phyloP scores from a whole-genome alignment of 2,888 invertebrate species.

The Ectemnius lituratus region DNA sequence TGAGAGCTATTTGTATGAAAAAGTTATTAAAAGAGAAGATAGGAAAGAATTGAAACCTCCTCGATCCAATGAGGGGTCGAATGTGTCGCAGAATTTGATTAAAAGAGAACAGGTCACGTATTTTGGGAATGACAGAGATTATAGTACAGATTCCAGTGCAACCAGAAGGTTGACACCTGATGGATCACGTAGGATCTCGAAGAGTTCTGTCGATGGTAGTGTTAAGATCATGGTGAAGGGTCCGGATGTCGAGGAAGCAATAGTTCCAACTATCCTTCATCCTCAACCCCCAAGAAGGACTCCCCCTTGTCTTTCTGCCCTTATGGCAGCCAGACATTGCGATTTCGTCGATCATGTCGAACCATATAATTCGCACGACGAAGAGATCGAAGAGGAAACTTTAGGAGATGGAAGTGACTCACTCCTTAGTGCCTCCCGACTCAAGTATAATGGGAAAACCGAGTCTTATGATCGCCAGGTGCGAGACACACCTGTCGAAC shows the following conservation, averaged over 20 bases:
- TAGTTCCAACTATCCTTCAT: conserved; percentile 87
- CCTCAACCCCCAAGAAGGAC: conserved; percentile 89
- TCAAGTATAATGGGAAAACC: conserved; percentile 67
- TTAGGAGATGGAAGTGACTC: conserved; percentile 83
- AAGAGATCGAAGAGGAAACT: conserved; percentile 78
- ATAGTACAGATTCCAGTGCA: conserved; percentile 54
- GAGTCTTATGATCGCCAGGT: conserved; percentile 41
- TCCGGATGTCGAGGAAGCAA: conserved; percentile 83
- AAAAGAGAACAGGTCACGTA: conserved; percentile 65
- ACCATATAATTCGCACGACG: conserved; percentile 81
- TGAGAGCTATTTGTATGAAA: conserved; percentile 46
- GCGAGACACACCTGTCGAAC: conserved; percentile 17
- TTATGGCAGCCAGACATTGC: conserved; percentile 70
- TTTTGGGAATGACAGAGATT: conserved; percentile 63
- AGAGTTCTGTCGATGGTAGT: conserved; percentile 77
- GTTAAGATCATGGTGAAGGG: conserved; percentile 79
- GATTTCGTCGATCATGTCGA: conserved; percentile 78
- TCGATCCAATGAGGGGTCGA: conserved; percentile 39
- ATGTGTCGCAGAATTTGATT: conserved; percentile 34
- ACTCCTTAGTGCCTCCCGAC: conserved; percentile 82
- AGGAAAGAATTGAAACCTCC: conserved; percentile 24
- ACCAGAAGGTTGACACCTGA: conserved; percentile 74
- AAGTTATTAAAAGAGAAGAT: conserved; percentile 37
- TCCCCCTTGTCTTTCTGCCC: conserved; percentile 73
- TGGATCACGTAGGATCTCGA: conserved; percentile 76